A percentile compares a stretch with the other conserved stretches of the same genome.
These are phyloP conservation scores for Leptoclinus maculatus DNA, from an alignment of 2,797 vertebrate species.

Conservation along the genomic window DNA sequence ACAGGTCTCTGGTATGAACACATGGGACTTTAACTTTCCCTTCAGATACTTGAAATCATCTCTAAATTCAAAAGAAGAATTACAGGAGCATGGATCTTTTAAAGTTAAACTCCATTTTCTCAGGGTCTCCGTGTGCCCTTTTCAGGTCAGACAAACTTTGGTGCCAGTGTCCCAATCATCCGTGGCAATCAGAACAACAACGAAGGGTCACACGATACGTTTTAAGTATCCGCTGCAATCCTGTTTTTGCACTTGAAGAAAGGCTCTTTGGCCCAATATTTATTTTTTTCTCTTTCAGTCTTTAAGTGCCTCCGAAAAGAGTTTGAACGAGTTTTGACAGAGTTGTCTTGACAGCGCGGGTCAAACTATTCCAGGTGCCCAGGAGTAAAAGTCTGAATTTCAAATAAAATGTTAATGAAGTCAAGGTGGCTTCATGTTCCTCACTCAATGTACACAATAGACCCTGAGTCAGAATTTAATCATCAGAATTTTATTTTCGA, in stretches of 20 bases:
- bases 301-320: constrained; percentile 11
- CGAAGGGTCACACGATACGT: not conserved
- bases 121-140: not conserved
- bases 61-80: not conserved
- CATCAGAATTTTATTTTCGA: not conserved
- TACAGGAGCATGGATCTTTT: not conserved
- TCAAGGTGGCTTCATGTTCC: constrained; percentile 15
- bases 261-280: constrained; percentile 4
- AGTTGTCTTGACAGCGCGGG: constrained; percentile 10
- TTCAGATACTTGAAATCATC: not conserved
- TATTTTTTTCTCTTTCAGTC: not conserved
- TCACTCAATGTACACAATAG: not conserved
- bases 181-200: constrained; percentile 17
- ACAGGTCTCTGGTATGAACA: not conserved
- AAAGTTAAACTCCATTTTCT: not conserved
- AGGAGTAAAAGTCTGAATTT: constrained; percentile 8
- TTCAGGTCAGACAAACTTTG: not conserved
- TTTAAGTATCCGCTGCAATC: constrained; percentile 19
- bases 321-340: not conserved
- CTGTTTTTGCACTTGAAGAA: constrained; percentile 28
- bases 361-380: not conserved
- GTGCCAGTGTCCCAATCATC: constrained; percentile 4
- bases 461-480: not conserved
- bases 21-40: not conserved
- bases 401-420: constrained; percentile 16